Base-by-base conservation (phyloP, 2,797 vertebrate genomes). In the Aotus griseimembra region DNA sequence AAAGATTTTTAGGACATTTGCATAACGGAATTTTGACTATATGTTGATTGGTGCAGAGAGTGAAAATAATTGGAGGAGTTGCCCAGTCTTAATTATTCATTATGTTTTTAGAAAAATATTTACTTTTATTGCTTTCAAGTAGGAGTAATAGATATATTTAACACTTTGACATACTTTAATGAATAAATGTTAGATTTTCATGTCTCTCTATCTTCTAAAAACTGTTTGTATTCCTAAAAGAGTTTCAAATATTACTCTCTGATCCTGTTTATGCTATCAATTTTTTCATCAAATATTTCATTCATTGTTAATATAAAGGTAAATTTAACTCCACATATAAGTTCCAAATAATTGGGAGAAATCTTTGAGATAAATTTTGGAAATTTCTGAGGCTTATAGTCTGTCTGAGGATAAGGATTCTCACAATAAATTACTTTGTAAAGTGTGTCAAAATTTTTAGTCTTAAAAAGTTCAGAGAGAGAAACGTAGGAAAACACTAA, bases 71-170 rank as follows among this genome's bases (percentile, higher is more conserved):
- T 90, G 52, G 36, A 92, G 24, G 36, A 33, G 94, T 90, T 89
- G 80, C 15, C 77, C 61, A 44, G 12, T 72, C 77, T 93, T 94
- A 92, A 96, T 96, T 89, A 90, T 86, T 94, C 91, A 93, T 82
- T 81, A 92, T 33, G 15, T 73, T 97, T 96, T 96, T 89, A 97
- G 82, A 85, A 96, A 97, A 96, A 95, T 93, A 94, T 58, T 95
- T 92, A 44, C 15, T 96, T 93, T 90, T 87, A 86, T 96, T 95
- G 64, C 75, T 97, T 96, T 97, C 85, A 83, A 85, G 39, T 95
- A 90, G 61, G 83, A 58, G 15, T 67, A 81, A 86, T 90, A 88
- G 26, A 39, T 93, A 76, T 72, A 81, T 96, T 96, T 97, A 95
- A 96, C 73, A 81, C 20, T 76, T 70, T 64, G 67, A 44, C 9